phyloP scores from a whole-genome alignment of 2,888 invertebrate genomes.

The Mayetiola destructor region DNA sequence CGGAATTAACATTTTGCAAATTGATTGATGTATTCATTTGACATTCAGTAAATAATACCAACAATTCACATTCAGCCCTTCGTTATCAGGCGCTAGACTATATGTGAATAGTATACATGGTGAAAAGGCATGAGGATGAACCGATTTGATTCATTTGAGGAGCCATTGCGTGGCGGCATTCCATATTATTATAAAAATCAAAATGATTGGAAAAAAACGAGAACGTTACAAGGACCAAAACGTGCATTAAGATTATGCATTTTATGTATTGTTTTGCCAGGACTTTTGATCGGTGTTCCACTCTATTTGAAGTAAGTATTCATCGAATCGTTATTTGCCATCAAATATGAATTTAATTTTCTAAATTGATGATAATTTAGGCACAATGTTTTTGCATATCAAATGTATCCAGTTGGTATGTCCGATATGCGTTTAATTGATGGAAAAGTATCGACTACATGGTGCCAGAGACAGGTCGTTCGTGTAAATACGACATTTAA shows the following conservation, averaged over 20 bases:
- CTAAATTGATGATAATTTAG: slow-evolving; percentile 27
- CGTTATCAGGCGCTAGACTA: not conserved
- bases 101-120: not conserved
- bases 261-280: slow-evolving; percentile 50
- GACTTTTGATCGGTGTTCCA: slow-evolving; percentile 49
- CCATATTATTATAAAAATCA: not conserved
- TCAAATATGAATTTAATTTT: not conserved
- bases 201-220: not conserved
- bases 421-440: slow-evolving; percentile 64
- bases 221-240: slow-evolving; percentile 37
- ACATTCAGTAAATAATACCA: too few species aligned
- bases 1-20: too few species aligned
- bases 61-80: not conserved
- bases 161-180: not conserved
- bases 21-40: too few species aligned
- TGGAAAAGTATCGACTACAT: slow-evolving; percentile 57
- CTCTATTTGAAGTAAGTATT: slow-evolving; percentile 45
- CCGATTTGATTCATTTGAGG: slow-evolving; percentile 8
- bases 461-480: slow-evolving; percentile 65
- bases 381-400: slow-evolving; percentile 53
- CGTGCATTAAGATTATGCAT: slow-evolving; percentile 46
- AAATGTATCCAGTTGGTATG: slow-evolving; percentile 56
- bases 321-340: not conserved
- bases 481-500: slow-evolving; percentile 59
- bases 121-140: not conserved